These are phyloP conservation scores for Casuarius casuarius DNA, from an alignment of 2,113 vertebrate species.

Conservation along the genomic window DNA sequence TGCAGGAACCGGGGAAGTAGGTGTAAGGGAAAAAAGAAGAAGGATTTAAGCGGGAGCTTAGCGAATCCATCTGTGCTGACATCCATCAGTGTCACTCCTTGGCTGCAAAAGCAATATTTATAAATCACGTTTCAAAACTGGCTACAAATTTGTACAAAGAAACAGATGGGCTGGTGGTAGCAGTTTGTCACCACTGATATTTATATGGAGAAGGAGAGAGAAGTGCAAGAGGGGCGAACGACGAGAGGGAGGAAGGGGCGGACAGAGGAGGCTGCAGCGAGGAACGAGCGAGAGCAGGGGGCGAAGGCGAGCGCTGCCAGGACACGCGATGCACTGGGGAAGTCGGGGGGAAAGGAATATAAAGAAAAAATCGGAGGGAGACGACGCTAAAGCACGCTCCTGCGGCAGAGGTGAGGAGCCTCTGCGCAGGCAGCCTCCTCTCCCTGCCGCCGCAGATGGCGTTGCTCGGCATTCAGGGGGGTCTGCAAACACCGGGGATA, in stretches of 20 bases:
- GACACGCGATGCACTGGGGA: background rate
- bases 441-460: slow-evolving; percentile 6
- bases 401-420: background rate
- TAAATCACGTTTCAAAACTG: slow-evolving; percentile 84
- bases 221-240: slow-evolving; percentile 53
- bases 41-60: slow-evolving; percentile 52
- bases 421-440: slow-evolving; percentile 32
- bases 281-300: background rate
- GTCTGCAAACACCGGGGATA: slow-evolving; percentile 50
- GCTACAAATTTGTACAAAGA: slow-evolving; percentile 85
- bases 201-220: slow-evolving; percentile 47
- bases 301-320: background rate
- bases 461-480: background rate
- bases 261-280: background rate
- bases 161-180: slow-evolving; percentile 81
- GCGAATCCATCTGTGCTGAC: slow-evolving; percentile 81
- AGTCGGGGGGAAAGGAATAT: too few relatives aligned
- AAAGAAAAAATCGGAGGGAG: background rate
- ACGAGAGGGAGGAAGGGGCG: background rate
- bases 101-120: slow-evolving; percentile 85
- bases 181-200: slow-evolving; percentile 76
- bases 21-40: slow-evolving; percentile 35
- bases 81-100: slow-evolving; percentile 82
- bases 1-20: background rate
- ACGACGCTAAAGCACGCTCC: background rate